These are phyloP conservation scores for Oreocharis arfaki DNA, from an alignment of 2,113 vertebrate genomes.

Conservation along the genomic window DNA sequence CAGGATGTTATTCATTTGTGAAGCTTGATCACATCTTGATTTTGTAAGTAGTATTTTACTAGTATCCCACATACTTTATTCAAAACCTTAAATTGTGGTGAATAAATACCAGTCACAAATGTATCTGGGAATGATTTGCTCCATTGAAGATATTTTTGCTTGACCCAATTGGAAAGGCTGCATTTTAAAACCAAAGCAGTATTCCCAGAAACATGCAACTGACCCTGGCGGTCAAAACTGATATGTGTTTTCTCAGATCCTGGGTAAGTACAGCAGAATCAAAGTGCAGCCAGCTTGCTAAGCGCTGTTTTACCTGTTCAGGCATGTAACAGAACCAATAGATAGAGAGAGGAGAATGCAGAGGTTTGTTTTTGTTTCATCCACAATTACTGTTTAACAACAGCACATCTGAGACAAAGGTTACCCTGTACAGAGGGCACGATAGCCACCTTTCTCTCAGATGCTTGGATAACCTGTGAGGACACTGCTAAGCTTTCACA, in stretches of 20 bases:
- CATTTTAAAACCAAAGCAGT: neutral
- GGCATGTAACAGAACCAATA: neutral
- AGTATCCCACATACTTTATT: neutral
- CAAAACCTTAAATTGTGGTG: neutral
- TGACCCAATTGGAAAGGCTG: neutral
- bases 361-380: neutral
- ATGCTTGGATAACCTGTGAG: neutral
- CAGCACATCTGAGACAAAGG: neutral
- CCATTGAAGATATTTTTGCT: neutral
- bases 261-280: neutral
- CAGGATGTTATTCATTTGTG: constrained; percentile 25
- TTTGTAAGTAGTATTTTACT: neutral
- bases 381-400: neutral
- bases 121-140: neutral
- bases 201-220: neutral
- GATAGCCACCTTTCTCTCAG: neutral
- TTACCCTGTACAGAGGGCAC: neutral
- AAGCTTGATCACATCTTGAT: neutral
- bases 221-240: neutral
- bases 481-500: neutral
- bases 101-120: neutral
- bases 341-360: neutral
- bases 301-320: neutral
- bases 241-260: neutral
- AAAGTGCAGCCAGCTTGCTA: neutral